Evolutionary conservation across 2,888 invertebrate species (phyloP).

Genomic region (Kuschelorhynchus macadamiae): DNA sequence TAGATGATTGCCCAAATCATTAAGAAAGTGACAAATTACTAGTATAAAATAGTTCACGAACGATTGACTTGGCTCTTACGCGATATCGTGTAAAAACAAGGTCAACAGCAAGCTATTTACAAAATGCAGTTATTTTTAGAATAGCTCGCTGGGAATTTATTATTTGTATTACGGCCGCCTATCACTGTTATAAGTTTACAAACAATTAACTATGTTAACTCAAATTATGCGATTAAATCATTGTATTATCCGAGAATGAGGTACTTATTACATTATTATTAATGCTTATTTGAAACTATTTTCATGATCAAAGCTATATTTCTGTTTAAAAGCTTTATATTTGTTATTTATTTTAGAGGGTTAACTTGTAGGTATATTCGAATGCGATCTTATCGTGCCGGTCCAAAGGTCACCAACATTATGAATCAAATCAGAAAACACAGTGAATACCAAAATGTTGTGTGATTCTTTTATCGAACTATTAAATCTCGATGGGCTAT

Average conservation of each 20-base stretch:
- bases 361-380: no score
- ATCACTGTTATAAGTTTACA: constrained; percentile 21
- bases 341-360: no score
- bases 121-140: constrained; percentile 36
- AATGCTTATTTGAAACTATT: neutral
- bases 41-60: neutral
- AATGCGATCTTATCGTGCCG: no score
- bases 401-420: no score
- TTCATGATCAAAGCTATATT: no score
- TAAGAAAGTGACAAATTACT: neutral
- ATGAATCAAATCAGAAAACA: no score
- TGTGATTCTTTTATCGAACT: no score
- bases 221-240: constrained; percentile 11
- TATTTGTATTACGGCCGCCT: constrained; percentile 22
- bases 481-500: no score
- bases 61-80: neutral
- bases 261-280: neutral
- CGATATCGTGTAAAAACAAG: constrained; percentile 22
- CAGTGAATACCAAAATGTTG: no score
- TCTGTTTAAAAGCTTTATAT: no score
- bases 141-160: constrained; percentile 18
- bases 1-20: no score
- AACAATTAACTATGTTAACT: constrained; percentile 12
- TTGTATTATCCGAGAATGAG: no score
- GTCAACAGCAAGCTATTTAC: constrained; percentile 22